phyloP scores from a whole-genome alignment of 2,797 vertebrate species.

The Thamnophis elegans region DNA sequence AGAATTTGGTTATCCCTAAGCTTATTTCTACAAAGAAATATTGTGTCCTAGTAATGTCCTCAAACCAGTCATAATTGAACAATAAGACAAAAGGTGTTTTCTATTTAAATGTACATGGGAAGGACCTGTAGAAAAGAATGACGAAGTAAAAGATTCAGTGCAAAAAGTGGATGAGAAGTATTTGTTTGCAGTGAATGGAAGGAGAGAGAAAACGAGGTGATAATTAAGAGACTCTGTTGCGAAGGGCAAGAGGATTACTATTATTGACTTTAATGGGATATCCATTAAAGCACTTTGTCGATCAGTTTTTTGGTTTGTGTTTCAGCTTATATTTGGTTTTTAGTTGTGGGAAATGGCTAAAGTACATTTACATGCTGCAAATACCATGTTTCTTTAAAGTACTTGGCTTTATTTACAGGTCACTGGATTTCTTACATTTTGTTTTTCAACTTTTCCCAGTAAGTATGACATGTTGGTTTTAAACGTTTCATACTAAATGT shows the following conservation, averaged over 20 bases:
- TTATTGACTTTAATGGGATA: background rate
- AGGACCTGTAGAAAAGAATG: background rate
- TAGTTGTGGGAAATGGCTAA: background rate
- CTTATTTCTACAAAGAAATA: background rate
- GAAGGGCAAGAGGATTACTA: background rate
- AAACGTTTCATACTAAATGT: conserved; percentile 83
- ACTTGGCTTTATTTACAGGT: conserved; percentile 76
- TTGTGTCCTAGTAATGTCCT: background rate
- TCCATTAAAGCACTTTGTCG: background rate
- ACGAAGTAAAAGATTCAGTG: background rate
- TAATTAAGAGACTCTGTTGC: background rate
- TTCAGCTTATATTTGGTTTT: background rate
- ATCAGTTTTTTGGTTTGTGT: background rate
- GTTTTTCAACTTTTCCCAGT: conserved; percentile 85
- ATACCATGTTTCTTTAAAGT: conserved; percentile 11
- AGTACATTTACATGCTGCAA: background rate
- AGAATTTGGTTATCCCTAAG: background rate
- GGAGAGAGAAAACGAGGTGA: background rate
- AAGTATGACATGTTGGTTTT: conserved; percentile 81
- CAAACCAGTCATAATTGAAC: background rate
- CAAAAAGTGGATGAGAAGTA: background rate
- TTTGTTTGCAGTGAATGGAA: background rate
- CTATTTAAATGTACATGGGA: background rate
- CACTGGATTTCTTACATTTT: conserved; percentile 84
- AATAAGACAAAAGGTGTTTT: background rate